These are phyloP conservation scores for Hippocampus kuda DNA, from an alignment of 2,797 vertebrate genomes.

Conservation along the genomic window DNA sequence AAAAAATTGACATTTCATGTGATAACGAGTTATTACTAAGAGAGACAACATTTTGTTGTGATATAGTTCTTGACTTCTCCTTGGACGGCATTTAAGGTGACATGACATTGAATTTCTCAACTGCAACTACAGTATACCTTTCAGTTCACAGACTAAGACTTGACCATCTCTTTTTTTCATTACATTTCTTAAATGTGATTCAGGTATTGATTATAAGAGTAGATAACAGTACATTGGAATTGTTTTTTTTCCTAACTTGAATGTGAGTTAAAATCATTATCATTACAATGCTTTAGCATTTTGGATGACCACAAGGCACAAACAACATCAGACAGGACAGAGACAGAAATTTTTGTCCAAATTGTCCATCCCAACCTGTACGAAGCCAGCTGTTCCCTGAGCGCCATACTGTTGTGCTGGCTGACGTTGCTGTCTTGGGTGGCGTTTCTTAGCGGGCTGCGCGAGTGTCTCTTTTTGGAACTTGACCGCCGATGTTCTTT, in stretches of 20 bases:
- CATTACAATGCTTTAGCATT: background rate
- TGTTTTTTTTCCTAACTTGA: background rate
- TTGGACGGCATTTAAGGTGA: no score
- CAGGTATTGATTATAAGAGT: no score
- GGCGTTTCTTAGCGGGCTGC: constrained; percentile 82
- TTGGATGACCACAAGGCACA: background rate
- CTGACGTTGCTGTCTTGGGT: constrained; percentile 85
- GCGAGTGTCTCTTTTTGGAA: constrained; percentile 79
- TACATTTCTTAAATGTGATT: no score
- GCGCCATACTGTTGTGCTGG: constrained; percentile 74
- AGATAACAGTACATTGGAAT: no score
- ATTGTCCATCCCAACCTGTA: constrained; percentile 71
- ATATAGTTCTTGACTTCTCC: background rate
- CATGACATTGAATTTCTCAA: no score
- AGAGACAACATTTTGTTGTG: background rate
- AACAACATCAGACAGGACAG: background rate
- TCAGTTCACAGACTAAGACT: no score
- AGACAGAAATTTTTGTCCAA: background rate
- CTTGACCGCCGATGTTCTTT: constrained; percentile 63
- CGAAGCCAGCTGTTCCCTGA: constrained; percentile 76
- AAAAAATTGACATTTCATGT: background rate
- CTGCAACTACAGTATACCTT: no score
- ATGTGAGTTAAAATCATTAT: background rate
- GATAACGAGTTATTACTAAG: background rate
- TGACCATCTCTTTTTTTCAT: no score